Evolutionary conservation across 1,140 invertebrate genomes (phyloP).

Genomic region (Mamestra configurata): DNA sequence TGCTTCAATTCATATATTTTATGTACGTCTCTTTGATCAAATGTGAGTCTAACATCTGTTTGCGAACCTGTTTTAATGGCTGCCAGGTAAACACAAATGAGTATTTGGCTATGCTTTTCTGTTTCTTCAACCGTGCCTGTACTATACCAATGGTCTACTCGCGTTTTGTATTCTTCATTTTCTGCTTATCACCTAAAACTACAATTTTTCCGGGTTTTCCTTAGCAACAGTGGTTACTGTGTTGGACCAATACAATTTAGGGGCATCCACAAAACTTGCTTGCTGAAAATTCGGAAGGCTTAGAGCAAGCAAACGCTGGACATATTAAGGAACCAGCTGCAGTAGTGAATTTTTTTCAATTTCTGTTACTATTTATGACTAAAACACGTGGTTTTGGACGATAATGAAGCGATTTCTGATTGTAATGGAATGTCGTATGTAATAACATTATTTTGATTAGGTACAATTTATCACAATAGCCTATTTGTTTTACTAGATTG

Average conservation of each 20-base stretch:
- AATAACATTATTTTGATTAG: too few species aligned
- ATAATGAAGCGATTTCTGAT: too few species aligned
- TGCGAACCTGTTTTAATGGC: background rate
- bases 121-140: too few species aligned
- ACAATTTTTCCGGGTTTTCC: background rate
- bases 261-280: too few species aligned
- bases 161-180: background rate
- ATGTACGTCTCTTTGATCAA: conserved; percentile 12
- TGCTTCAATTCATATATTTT: background rate
- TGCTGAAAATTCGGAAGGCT: too few species aligned
- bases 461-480: too few species aligned
- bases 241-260: too few species aligned
- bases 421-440: background rate
- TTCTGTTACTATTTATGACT: background rate
- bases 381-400: background rate
- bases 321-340: too few species aligned
- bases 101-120: background rate
- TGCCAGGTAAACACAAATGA: background rate
- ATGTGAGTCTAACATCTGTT: conserved; percentile 1
- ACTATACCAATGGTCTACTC: background rate
- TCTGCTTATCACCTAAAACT: background rate
- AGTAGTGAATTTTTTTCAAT: too few species aligned
- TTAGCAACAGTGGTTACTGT: too few species aligned
- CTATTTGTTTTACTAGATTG: too few species aligned
- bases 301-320: too few species aligned